Evolutionary conservation across 2,888 invertebrate genomes (phyloP), one percentile per base, ranked within the genome.

Genomic region (Girardia tigrina): DNA sequence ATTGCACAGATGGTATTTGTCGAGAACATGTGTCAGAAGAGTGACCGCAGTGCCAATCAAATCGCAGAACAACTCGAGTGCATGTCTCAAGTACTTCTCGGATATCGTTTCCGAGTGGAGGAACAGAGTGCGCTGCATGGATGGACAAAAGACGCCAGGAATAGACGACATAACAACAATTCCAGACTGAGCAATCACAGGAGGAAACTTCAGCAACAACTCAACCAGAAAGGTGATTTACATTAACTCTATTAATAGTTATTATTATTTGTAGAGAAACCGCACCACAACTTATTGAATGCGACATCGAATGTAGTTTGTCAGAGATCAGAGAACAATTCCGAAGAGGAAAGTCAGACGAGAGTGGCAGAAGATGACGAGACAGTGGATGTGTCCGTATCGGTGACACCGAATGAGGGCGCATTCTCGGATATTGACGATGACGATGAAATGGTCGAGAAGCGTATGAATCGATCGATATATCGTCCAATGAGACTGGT

Each of bases 1-100:
- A 23, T 56, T n/a, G 56, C 56, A 16, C 56, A 56, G n/a, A 56
- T 56, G 56, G 56, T 56, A 16, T 56, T 56, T n/a, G 56, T 56
- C 4, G 56, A 56, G n/a, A 56, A 56, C n/a, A 8, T 56, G 56
- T 56, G 56, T n/a, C 56, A 56, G n/a, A n/a, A 23, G 4, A 4
- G n/a, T n/a, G n/a, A 56, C 23, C n/a, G n/a, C n/a, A 16, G 56
- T 23, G 2, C n/a, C 6, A 23, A 56, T 4, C 4, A 56, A n/a
- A 56, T 56, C n/a, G 4, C 56, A 4, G 8, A 56, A 56, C 23
- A 56, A 20, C n/a, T n/a, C n/a, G 56, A 56, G 4, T 56, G 56
- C n/a, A 56, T 56, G 20, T 20, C n/a, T 56, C 56, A 56, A 56
- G 56, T 56, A 4, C n/a, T 56, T 4, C 4, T 56, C 56, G 56